Base-by-base conservation (phyloP, 2,888 invertebrate genomes). In the Dasysyrphus tricinctus region DNA sequence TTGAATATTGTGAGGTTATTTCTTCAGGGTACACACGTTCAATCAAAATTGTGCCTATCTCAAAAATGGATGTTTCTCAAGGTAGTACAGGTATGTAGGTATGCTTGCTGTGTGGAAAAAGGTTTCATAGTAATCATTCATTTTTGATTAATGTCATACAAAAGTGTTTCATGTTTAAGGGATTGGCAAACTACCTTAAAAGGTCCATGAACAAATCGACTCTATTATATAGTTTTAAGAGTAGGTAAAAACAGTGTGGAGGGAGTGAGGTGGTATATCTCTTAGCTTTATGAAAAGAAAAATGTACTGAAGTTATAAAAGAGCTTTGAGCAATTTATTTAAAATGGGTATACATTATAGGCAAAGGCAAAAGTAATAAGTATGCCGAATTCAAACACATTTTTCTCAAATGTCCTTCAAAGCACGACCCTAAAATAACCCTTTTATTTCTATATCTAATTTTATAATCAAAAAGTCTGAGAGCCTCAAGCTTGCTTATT, bases 121-220 rank as follows among this genome's bases (percentile, higher is more conserved):
- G 57, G 57, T 37, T 24, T 19, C 8, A 5, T 24, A 14, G 39
- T 61, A 61, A 61, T 61, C 39, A 61, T 61, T 61, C 61, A 61
- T 61, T 61, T 61, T 61, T 61, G 61, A 61, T 61, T 61, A 42
- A 61, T 61, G 39, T 61, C 61, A 61, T 61, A 61, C 61, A 61
- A 61, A 61, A 61, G 42, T 61, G 39, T 61, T 61, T 61, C 39
- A 37, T 19, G 19, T 59, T 24, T 16, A 57, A 34, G 34, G 16
- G 57, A 57, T 57, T 34, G 57, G 6, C 34, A 34, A 57, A 57
- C 57, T 61, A 24, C 42, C 61, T 61, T 42, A 9, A 42, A 24
- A 61, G 61, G 61, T 42, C 24, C 12, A 42, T 29, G 14, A 39
- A 61, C 42, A 61, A 61, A 42, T 61, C 24, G 59, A 39, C 59